Conservation (phyloP, 2,797 vertebrate genomes). For the Crocodylus rhombifer region DNA sequence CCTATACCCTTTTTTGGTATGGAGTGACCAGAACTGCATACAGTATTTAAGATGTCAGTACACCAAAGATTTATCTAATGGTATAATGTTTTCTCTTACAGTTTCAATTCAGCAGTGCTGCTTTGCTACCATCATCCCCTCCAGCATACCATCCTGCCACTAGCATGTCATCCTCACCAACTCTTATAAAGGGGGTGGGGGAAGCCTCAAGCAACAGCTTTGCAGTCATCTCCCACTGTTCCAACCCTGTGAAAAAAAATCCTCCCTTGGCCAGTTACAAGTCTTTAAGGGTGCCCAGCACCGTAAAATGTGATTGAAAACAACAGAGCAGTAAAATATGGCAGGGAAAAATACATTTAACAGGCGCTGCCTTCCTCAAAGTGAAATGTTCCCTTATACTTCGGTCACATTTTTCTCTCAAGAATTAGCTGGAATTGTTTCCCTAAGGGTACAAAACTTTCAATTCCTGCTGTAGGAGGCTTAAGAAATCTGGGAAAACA, state of each 20-base stretch:
- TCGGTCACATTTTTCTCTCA: neutral
- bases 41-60: neutral
- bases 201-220: too few relatives aligned
- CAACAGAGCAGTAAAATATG: neutral
- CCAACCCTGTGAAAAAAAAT: too few relatives aligned
- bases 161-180: too few relatives aligned
- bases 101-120: too few relatives aligned
- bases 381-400: neutral
- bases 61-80: neutral
- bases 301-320: neutral
- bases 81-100: neutral
- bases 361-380: neutral
- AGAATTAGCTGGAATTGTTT: too few relatives aligned
- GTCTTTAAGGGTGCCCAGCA: too few relatives aligned
- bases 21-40: neutral
- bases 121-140: too few relatives aligned
- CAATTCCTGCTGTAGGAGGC: neutral
- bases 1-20: neutral
- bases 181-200: too few relatives aligned
- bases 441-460: neutral
- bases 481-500: neutral
- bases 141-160: too few relatives aligned
- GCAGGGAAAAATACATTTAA: neutral
- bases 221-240: too few relatives aligned
- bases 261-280: too few relatives aligned